Conservation (phyloP, 2,888 invertebrate genomes). For the Drosophila kokeensis region DNA sequence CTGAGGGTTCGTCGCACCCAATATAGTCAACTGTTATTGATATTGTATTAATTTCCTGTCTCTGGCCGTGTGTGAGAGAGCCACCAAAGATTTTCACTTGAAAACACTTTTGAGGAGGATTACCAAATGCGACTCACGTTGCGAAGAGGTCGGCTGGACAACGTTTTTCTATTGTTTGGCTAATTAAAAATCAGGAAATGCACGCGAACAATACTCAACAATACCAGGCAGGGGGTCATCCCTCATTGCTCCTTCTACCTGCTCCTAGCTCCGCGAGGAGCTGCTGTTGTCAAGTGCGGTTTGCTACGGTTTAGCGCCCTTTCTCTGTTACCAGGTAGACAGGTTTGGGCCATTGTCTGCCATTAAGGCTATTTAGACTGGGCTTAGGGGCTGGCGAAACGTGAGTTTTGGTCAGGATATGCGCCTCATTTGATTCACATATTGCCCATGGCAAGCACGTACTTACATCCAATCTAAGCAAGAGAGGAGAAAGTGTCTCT, state of each 20-base stretch:
- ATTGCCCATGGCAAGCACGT: conserved; percentile 52
- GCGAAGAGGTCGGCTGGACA: conserved; percentile 15
- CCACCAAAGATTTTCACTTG: conserved; percentile 25
- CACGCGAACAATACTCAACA: conserved; percentile 51
- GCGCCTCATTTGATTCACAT: conserved; percentile 49
- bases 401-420: conserved; percentile 57
- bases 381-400: conserved; percentile 33
- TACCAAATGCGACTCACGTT: conserved; percentile 64
- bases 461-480: conserved; percentile 18
- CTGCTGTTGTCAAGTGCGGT: conserved; percentile 72
- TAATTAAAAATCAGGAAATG: conserved; percentile 78
- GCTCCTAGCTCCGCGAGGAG: conserved; percentile 3
- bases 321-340: conserved; percentile 47
- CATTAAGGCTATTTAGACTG: conserved; percentile 23
- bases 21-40: conserved; percentile 49
- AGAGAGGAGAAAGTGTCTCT: not conserved
- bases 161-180: conserved; percentile 54
- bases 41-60: conserved; percentile 70
- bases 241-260: conserved; percentile 16
- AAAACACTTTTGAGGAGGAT: conserved; percentile 30
- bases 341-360: not conserved
- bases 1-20: conserved; percentile 47
- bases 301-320: conserved; percentile 61
- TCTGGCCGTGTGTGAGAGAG: not conserved
- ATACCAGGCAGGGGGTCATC: conserved; percentile 22